A percentile compares a stretch with the other conserved stretches of the same genome.
Evolutionary conservation across 2,888 invertebrate genomes (phyloP).

Genomic region (Tenthredo livida): DNA sequence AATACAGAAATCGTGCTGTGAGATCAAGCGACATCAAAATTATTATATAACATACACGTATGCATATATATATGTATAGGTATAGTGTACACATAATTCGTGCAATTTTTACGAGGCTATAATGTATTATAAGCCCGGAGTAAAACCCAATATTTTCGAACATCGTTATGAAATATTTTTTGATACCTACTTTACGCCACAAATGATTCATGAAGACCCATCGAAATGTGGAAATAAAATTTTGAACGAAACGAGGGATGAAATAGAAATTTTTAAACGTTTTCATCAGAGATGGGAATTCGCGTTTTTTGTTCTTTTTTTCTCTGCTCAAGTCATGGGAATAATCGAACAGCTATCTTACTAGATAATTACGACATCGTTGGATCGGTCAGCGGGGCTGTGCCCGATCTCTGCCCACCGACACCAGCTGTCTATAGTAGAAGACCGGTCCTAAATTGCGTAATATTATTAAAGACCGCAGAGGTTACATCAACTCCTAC

Average conservation of each 20-base stretch:
- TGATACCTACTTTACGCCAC: neutral
- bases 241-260: neutral
- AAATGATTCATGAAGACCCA: neutral
- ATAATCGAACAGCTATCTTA: neutral
- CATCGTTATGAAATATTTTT: neutral
- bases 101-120: neutral
- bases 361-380: neutral
- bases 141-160: neutral
- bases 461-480: slow-evolving; percentile 29
- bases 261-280: neutral
- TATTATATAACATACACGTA: neutral
- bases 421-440: slow-evolving; percentile 8
- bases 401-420: neutral
- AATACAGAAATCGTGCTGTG: neutral
- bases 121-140: neutral
- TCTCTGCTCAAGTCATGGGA: neutral
- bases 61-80: too few species aligned
- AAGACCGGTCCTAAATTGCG: slow-evolving; percentile 36
- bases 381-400: slow-evolving; percentile 1
- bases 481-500: slow-evolving; percentile 7
- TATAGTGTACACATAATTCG: too few species aligned
- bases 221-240: neutral
- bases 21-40: neutral
- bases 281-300: neutral
- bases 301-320: neutral